Evolutionary conservation across 2,888 invertebrate genomes (phyloP), one percentile per base, ranked within the genome.

Genomic region (Lingula anatina): DNA sequence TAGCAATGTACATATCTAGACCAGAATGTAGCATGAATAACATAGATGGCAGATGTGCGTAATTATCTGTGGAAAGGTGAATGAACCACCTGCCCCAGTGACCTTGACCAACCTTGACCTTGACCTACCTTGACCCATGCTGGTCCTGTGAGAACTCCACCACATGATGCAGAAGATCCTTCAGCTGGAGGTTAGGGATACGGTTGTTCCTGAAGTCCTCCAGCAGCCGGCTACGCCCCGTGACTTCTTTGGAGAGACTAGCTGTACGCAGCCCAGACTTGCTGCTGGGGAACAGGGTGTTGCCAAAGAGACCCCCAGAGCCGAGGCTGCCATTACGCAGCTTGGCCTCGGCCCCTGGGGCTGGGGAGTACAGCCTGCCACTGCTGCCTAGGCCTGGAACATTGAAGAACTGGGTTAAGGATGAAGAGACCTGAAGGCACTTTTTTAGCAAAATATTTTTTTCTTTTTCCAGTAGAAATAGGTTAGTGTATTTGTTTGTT

Each of bases 81-180:
- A n/a, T n/a, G n/a, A n/a, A n/a, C n/a, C n/a, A n/a, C n/a, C n/a
- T n/a, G n/a, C n/a, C n/a, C n/a, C n/a, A n/a, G n/a, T n/a, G n/a
- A n/a, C n/a, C n/a, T n/a, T n/a, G n/a, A n/a, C n/a, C n/a, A n/a
- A n/a, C n/a, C n/a, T n/a, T n/a, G n/a, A n/a, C n/a, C n/a, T n/a
- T 31, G 9, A 31, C 15, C 9, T 59, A 79, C 77, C 81, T 70
- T 44, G 96, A 97, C 44, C 99, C 99, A 76, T 99, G 99, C 78
- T 99, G 99, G 80, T 99, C 99, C 81, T 94, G 93, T 55, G 95
- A 94, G 80, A 99, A 99, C 80, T 99, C 99, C 23, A 97, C 95
- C 74, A 99, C 96, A 79, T 99, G 96, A 80, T 92, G 90, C 65
- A 89, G 88, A 66, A 99, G 84, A 80, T 99, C 97, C 62, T 93